Evolutionary conservation across 64 coral and sea anemone genomes (phyloP).

Genomic region (Platygyra sinensis): DNA sequence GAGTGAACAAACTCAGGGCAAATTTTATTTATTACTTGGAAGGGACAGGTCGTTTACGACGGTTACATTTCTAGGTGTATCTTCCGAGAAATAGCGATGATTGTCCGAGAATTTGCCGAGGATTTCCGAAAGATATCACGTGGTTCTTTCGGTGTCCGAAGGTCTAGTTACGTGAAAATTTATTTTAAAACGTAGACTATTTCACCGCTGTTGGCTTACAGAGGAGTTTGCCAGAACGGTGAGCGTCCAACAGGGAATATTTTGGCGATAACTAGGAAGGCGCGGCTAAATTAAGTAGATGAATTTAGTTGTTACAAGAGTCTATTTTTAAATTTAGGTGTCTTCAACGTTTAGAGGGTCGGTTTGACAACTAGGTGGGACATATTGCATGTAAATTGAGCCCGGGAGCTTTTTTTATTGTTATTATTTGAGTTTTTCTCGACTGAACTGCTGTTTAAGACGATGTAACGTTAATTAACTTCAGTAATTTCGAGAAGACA

Average conservation of each 20-base stretch:
- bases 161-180: background rate
- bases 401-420: background rate
- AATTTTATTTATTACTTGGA: slow-evolving; percentile 29
- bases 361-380: background rate
- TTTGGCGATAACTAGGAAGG: background rate
- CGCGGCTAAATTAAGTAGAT: background rate
- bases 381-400: background rate
- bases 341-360: background rate
- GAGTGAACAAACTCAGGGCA: background rate
- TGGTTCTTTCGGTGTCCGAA: background rate
- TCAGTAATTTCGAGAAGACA: background rate
- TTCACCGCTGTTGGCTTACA: background rate
- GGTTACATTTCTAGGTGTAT: background rate
- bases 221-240: background rate
- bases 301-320: slow-evolving; percentile 6
- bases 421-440: slow-evolving; percentile 12
- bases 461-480: background rate
- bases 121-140: background rate
- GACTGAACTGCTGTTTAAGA: background rate
- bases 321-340: slow-evolving; percentile 50
- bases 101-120: slow-evolving; percentile 15
- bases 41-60: background rate
- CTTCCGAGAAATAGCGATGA: background rate
- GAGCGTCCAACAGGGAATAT: background rate
- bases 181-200: background rate